These are phyloP conservation scores for Helobdella robusta DNA, from an alignment of 2,888 invertebrate species.

Conservation along the genomic window DNA sequence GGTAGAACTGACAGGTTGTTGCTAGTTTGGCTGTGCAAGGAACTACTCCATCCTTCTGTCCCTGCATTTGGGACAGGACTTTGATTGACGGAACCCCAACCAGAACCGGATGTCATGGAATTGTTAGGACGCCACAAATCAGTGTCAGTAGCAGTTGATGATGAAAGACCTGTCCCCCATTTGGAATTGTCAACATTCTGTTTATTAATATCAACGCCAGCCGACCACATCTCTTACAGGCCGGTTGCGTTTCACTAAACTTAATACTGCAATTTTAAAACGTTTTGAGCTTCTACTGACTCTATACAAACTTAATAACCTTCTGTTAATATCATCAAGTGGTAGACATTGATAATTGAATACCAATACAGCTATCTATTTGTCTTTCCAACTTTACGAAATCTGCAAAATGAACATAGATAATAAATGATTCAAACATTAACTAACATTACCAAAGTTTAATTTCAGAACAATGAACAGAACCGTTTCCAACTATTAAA, in stretches of 20 bases:
- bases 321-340: no score
- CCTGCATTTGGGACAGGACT: conserved; percentile 28
- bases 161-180: conserved; percentile 7
- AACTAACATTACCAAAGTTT: no score
- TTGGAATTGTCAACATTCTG: conserved; percentile 7
- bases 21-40: neutral
- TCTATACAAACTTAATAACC: no score
- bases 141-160: conserved; percentile 9
- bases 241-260: conserved; percentile 16
- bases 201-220: conserved; percentile 12
- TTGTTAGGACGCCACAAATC: conserved; percentile 14
- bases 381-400: no score
- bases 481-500: no score
- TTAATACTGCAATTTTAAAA: no score
- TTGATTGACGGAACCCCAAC: conserved; percentile 27
- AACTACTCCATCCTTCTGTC: conserved; percentile 23
- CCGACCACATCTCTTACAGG: conserved; percentile 17
- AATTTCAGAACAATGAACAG: no score
- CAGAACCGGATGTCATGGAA: conserved; percentile 10
- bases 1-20: conserved; percentile 9
- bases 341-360: no score
- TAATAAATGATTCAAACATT: no score
- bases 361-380: no score
- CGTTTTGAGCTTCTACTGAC: no score
- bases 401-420: no score